phyloP scores from a whole-genome alignment of 2,888 invertebrate species.

The Pinctada fucata region DNA sequence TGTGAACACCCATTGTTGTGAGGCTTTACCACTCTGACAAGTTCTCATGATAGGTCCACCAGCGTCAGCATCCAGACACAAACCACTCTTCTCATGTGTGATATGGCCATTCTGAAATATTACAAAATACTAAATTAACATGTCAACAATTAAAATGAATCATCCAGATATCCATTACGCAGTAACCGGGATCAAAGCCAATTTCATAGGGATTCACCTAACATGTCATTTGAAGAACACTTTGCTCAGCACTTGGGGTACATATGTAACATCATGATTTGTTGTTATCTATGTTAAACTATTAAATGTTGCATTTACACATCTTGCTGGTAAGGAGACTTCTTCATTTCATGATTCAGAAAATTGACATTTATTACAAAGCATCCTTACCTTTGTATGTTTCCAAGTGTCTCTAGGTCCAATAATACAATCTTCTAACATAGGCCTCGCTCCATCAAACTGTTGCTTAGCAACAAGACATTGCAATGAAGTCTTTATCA shows the following conservation, averaged over 20 bases:
- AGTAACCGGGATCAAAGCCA: too few species aligned
- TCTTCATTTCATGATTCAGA: too few species aligned
- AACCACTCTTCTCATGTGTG: constrained; percentile 54
- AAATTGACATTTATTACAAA: too few species aligned
- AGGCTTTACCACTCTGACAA: constrained; percentile 45
- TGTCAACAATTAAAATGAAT: background rate
- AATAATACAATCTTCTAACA: constrained; percentile 62
- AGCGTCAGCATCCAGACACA: constrained; percentile 60
- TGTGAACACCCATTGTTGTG: constrained; percentile 63
- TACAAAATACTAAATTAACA: background rate
- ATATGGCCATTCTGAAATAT: constrained; percentile 53
- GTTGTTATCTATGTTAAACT: too few species aligned
- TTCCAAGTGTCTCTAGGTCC: constrained; percentile 59
- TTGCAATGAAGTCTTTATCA: constrained; percentile 59
- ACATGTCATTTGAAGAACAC: too few species aligned
- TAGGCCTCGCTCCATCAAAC: constrained; percentile 45
- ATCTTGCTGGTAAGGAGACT: too few species aligned
- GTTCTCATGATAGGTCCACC: constrained; percentile 54
- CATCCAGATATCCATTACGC: too few species aligned
- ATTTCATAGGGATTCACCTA: too few species aligned
- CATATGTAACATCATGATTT: too few species aligned
- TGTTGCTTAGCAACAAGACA: constrained; percentile 59
- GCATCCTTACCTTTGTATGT: constrained; percentile 50
- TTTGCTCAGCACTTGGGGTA: too few species aligned
- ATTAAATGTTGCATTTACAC: too few species aligned